Base-by-base conservation (phyloP, 2,888 invertebrate species). In the Cremastinae sp. region DNA sequence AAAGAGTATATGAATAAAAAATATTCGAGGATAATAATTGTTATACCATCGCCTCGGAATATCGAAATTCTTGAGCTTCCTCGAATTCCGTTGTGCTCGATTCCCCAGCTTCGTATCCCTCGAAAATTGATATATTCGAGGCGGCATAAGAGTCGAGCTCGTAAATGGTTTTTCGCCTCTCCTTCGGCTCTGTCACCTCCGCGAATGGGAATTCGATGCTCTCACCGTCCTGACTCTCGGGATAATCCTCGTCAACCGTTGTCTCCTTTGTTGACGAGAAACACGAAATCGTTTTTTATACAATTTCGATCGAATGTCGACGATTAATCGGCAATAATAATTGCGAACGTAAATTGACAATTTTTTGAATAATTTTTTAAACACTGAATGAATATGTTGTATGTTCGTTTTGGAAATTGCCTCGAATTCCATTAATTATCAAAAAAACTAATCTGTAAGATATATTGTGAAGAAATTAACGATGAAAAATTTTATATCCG, bases 81-180 rank as follows among this genome's bases (percentile, higher is more conserved):
- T 69, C 28, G 8, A 61, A 18, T 61, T 75, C 73, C 43, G 71
- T 43, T 5, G 22, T 10, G 7, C 77, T 78, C 12, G 49, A 58
- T 18, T 65, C 70, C 41, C 65, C 59, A 10, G 65, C 58, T 35
- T 77, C 78, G 41, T 74, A 37, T 37, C 81, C 62, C 20, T 81
- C 81, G 2, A 37, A 53, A 8, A 22, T 70, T 2, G 80, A 81
- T 14, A 78, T 78, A 0, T 79, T 80, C 10, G 81, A 78, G n/a
- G 81, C 56, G 1, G 61, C 59, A 58, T 79, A 86, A 5, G 87
- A 82, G 14, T 83, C 83, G 5, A 85, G 80, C n/a, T 86, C 82
- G 49, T 79, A 83, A 18, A 86, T 84, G 1, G 82, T 81, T 71
- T 18, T 83, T n/a, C 84, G 81, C 51, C 75, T 78, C 10, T 76